Evolutionary conservation across 1,140 invertebrate genomes (phyloP), one percentile per base, ranked within the genome.

Genomic region (Andricus grossulariae): DNA sequence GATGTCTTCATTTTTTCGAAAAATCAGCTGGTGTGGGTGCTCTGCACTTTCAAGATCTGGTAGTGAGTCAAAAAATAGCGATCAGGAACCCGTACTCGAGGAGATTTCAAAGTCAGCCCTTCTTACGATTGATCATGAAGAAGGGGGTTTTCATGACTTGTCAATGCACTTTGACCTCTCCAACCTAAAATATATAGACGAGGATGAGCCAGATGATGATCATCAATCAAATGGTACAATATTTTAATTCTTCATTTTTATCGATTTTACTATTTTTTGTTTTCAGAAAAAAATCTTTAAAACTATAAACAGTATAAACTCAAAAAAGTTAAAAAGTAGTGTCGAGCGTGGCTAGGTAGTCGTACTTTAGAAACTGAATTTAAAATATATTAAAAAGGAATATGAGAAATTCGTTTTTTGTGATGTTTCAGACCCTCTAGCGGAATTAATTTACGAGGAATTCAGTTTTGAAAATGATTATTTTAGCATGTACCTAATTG

Each of bases 161-260:
- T 86, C 85, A 16, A 83, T 73, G 74, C 84, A 88, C 79, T 91
- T 91, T 75, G 88, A 91, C 80, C 77, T 91, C 16, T 88, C 89
- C 10, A 77, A 81, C 54, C 86, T 91, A 82, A 90, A 86, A 79
- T 91, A 84, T 77, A 91, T 91, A 72, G 90, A 91, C 79, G 90
- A 90, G 49, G 89, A 90, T 54, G 89, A 88, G n/a, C 57, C 74
- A n/a, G 82, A 85, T 16, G 76, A 85, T 32, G 25, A 66, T 45
- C n/a, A 45, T 66, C 60, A 21, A 66, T 39, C 39, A 4, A 66
- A 39, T 39, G 60, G 60, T 66, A 66, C n/a, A n/a, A 66, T 39
- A 15, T 39, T 18, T 39, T 39, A 39, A 39, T 60, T 25, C 7
- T 66, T 66, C 32, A 15, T 66, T 66, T 66, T 66, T 32, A 45